These are phyloP conservation scores for Bedellia somnulentella DNA, from an alignment of 2,888 invertebrate genomes.

Conservation along the genomic window DNA sequence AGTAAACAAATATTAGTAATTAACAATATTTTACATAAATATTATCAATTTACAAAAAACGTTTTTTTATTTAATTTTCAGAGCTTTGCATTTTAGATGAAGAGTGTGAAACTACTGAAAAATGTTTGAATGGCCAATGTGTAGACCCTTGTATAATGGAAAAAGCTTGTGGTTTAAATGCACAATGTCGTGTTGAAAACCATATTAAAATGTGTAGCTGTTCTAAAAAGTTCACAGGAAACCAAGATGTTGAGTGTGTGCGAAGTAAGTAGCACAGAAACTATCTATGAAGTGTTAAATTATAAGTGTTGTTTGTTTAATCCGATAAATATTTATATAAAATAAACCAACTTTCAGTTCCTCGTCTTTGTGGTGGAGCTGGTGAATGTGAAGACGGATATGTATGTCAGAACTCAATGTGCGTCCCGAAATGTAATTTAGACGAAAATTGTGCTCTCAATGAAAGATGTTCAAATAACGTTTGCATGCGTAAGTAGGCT, in stretches of 20 bases:
- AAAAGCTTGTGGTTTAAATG: slow-evolving; percentile 82
- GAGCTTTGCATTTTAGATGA: slow-evolving; percentile 77
- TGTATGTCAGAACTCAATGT: slow-evolving; percentile 80
- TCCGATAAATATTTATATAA: neutral
- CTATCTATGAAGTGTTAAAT: neutral
- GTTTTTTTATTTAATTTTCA: slow-evolving; percentile 22
- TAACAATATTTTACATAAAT: too few relatives aligned
- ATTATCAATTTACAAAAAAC: neutral
- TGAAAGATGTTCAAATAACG: slow-evolving; percentile 82
- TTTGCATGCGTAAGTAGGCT: slow-evolving; percentile 78
- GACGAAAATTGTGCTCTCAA: slow-evolving; percentile 88
- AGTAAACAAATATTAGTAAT: too few relatives aligned
- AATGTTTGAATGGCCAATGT: slow-evolving; percentile 82
- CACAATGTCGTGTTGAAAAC: slow-evolving; percentile 70
- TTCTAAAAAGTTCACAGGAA: slow-evolving; percentile 83
- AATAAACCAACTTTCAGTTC: slow-evolving; percentile 52
- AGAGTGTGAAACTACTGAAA: slow-evolving; percentile 78
- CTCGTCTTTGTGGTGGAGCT: slow-evolving; percentile 71
- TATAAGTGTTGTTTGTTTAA: neutral
- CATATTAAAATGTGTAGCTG: slow-evolving; percentile 82
- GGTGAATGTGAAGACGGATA: slow-evolving; percentile 73
- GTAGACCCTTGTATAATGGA: slow-evolving; percentile 75
- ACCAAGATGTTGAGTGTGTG: slow-evolving; percentile 81
- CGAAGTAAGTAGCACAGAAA: slow-evolving; percentile 63
- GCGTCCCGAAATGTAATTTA: slow-evolving; percentile 71